These are phyloP conservation scores for Arenaria interpres DNA, from an alignment of 2,113 vertebrate genomes.

Conservation along the genomic window DNA sequence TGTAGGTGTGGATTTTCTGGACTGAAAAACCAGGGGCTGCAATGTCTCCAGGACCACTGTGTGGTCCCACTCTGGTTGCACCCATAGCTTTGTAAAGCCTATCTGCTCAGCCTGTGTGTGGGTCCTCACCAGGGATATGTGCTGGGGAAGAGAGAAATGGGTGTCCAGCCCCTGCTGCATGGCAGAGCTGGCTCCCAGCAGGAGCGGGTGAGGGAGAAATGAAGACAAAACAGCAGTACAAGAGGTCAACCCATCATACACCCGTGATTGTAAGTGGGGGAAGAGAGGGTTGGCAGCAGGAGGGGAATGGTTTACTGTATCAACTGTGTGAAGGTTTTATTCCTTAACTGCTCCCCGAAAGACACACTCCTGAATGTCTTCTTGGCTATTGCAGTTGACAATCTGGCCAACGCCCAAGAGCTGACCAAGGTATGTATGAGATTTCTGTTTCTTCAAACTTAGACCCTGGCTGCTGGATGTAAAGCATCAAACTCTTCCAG, in stretches of 20 bases:
- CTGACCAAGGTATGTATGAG: constrained; percentile 86
- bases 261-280: rapidly evolving
- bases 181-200: background rate
- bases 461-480: background rate
- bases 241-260: background rate
- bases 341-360: constrained; percentile 79
- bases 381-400: constrained; percentile 95
- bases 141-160: background rate
- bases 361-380: constrained; percentile 95
- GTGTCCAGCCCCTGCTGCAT: background rate
- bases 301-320: rapidly evolving
- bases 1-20: background rate
- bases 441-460: background rate
- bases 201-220: background rate
- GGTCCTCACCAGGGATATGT: background rate
- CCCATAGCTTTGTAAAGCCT: too few relatives aligned
- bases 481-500: background rate
- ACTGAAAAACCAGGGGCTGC: background rate
- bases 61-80: rapidly evolving
- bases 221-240: background rate
- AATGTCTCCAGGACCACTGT: background rate
- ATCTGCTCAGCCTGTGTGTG: background rate
- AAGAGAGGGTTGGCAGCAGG: background rate
- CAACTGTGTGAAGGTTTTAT: background rate
- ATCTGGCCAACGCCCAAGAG: constrained; percentile 94